These are phyloP conservation scores for Ephialtes manifestator DNA, from an alignment of 2,888 invertebrate genomes.

Conservation along the genomic window DNA sequence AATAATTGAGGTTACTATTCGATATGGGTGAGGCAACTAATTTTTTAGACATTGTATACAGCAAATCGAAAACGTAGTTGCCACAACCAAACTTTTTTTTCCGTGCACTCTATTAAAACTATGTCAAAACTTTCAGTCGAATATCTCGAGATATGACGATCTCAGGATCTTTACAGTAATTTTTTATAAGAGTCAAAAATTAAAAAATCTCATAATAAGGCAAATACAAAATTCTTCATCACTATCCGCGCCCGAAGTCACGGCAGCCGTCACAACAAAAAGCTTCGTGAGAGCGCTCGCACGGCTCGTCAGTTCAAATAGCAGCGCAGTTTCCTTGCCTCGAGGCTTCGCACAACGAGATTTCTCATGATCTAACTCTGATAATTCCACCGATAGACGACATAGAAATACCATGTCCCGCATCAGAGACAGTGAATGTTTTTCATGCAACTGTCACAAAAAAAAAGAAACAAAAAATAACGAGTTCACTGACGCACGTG, in stretches of 20 bases:
- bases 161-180: too few species aligned
- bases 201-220: not conserved
- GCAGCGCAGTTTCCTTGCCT: conserved; percentile 52
- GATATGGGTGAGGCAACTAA: too few species aligned
- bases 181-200: too few species aligned
- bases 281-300: conserved; percentile 39
- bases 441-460: conserved; percentile 48
- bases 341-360: conserved; percentile 44
- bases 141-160: too few species aligned
- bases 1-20: too few species aligned
- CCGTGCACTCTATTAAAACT: too few species aligned
- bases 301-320: conserved; percentile 41
- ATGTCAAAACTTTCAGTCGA: too few species aligned
- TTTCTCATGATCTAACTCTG: conserved; percentile 40
- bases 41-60: too few species aligned
- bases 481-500: conserved; percentile 57
- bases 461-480: conserved; percentile 43
- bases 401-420: conserved; percentile 63
- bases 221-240: not conserved
- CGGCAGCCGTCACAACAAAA: conserved; percentile 54
- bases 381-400: conserved; percentile 29
- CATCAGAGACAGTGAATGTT: conserved; percentile 43
- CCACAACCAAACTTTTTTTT: too few species aligned
- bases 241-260: conserved; percentile 51
- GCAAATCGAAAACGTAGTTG: too few species aligned